Evolutionary conservation across 2,797 vertebrate genomes (phyloP).

Genomic region (Acrossocheilus wenchowensis): DNA sequence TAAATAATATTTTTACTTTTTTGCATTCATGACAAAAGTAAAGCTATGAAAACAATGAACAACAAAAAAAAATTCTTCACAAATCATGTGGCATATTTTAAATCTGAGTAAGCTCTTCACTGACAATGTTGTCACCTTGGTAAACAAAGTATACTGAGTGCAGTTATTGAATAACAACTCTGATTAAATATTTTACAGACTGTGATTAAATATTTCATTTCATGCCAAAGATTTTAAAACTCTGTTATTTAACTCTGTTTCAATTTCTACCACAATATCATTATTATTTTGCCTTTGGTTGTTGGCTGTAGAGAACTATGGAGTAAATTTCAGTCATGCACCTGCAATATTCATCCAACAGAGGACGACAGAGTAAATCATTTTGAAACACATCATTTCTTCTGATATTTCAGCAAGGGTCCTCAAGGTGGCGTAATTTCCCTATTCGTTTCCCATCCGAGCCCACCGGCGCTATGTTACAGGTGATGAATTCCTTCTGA

Average conservation of each 20-base stretch:
- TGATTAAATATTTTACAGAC: neutral
- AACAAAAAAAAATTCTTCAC: neutral
- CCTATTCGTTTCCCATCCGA: neutral
- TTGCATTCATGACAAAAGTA: neutral
- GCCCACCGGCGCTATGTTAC: neutral
- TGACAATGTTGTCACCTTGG: neutral
- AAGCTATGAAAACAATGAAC: neutral
- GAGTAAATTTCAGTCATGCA: neutral
- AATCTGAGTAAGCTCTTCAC: neutral
- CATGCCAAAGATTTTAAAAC: neutral
- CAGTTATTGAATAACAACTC: neutral
- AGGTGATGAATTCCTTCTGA: neutral
- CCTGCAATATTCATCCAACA: slow-evolving; percentile 16
- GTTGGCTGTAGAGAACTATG: neutral
- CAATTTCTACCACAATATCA: too few species aligned
- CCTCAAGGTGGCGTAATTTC: slow-evolving; percentile 22
- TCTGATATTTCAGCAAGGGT: neutral
- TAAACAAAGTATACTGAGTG: neutral
- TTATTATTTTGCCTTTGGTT: neutral
- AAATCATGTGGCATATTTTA: neutral
- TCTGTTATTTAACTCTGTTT: neutral
- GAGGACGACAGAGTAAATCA: slow-evolving; percentile 17
- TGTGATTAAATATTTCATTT: neutral
- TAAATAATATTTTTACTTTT: neutral
- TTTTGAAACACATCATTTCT: neutral